These are phyloP conservation scores for Tricholaema leucomelas DNA, from an alignment of 2,113 vertebrate genomes.

Conservation along the genomic window DNA sequence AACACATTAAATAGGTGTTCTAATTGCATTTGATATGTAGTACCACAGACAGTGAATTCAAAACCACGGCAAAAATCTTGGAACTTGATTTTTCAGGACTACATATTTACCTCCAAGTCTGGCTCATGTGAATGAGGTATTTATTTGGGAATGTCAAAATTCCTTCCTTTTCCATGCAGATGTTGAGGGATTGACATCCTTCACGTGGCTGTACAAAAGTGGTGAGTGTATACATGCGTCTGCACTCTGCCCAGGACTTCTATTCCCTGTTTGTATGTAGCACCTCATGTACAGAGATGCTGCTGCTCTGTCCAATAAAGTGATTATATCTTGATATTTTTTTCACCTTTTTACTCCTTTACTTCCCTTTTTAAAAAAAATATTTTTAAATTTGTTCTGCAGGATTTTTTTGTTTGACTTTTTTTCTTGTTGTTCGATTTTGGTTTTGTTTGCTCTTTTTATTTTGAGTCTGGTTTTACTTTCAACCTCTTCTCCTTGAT, in stretches of 20 bases:
- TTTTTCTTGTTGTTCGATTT: background rate
- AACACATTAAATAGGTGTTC: background rate
- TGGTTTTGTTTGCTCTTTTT: too few species aligned
- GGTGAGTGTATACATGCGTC: background rate
- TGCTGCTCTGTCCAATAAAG: background rate
- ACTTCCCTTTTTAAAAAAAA: background rate
- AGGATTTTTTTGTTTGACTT: too few species aligned
- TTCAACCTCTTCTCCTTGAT: background rate
- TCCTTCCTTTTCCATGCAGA: background rate
- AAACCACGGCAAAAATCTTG: background rate
- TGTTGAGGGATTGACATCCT: background rate
- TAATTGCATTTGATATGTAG: background rate
- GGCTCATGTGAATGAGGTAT: background rate
- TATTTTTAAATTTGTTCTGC: too few species aligned
- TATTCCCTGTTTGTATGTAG: background rate
- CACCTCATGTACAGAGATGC: background rate
- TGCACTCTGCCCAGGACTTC: background rate
- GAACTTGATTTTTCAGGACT: background rate
- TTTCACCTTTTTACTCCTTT: too few species aligned
- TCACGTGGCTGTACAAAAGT: background rate
- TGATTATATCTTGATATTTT: background rate
- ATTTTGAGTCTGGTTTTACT: background rate
- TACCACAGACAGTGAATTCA: background rate
- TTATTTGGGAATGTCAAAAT: background rate
- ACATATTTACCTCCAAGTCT: background rate